A percentile compares a stretch with the other conserved stretches of the same genome.
phyloP scores from a whole-genome alignment of 2,113 vertebrate species.

The Pseudonaja textilis region DNA sequence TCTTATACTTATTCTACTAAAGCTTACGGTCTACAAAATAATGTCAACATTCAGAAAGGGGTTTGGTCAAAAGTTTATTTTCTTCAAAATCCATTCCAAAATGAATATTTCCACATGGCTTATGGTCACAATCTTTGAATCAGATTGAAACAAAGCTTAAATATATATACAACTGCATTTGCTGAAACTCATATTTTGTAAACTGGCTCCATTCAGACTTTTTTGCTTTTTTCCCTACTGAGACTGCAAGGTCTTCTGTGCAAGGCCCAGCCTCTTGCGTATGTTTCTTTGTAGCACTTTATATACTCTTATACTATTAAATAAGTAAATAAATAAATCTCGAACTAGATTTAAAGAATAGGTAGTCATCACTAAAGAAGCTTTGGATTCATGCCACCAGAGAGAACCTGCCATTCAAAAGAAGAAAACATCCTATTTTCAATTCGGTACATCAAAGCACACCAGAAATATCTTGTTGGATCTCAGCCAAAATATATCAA shows the following conservation, averaged over 20 bases:
- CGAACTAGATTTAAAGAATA: neutral
- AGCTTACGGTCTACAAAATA: constrained; percentile 40
- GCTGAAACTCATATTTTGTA: neutral
- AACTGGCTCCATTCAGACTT: neutral
- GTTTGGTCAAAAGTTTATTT: neutral
- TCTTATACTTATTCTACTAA: constrained; percentile 33
- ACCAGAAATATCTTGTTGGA: neutral
- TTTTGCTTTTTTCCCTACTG: neutral
- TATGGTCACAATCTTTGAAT: neutral
- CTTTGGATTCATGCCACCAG: neutral
- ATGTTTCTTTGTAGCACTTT: neutral
- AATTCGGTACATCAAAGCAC: neutral
- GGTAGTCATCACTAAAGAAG: neutral
- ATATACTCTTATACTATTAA: neutral
- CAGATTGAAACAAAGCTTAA: neutral
- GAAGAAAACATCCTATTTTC: neutral
- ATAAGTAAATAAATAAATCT: neutral
- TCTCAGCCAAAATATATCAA: neutral
- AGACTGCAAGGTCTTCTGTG: neutral
- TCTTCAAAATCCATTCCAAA: neutral
- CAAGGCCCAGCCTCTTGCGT: neutral
- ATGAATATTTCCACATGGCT: neutral
- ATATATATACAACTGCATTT: neutral
- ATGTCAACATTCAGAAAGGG: constrained; percentile 49
- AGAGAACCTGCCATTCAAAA: neutral